Evolutionary conservation across 1,140 invertebrate species (phyloP).

Genomic region (Phymastichus coffea): DNA sequence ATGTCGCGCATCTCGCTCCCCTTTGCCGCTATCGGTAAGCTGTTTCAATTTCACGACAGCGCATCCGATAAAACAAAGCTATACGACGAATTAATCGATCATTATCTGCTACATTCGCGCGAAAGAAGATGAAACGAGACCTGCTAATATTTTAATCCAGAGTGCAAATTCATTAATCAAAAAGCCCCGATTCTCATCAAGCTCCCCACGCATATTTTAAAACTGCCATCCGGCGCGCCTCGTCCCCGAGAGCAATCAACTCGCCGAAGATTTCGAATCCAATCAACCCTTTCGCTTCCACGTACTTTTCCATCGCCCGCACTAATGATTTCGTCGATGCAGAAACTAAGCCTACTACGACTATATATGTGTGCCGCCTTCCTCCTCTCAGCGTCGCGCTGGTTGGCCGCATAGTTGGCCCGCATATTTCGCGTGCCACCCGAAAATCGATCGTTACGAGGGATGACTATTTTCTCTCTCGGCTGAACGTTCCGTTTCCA

Average conservation of each 20-base stretch:
- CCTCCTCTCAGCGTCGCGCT: background rate
- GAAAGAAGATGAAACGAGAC: too few species aligned
- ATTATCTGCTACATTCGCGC: too few species aligned
- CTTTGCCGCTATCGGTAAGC: too few species aligned
- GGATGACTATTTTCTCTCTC: slow-evolving; percentile 17
- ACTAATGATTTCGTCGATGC: slow-evolving; percentile 20
- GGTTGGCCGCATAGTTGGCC: slow-evolving; percentile 9
- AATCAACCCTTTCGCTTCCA: slow-evolving; percentile 3
- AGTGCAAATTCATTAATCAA: slow-evolving; percentile 9
- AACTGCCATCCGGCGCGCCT: background rate
- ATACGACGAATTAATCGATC: too few species aligned
- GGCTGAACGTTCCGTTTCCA: background rate
- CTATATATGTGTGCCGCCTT: background rate
- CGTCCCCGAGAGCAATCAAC: background rate
- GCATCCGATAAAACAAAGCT: too few species aligned
- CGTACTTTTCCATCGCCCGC: background rate
- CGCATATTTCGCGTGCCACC: slow-evolving; percentile 24
- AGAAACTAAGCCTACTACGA: background rate
- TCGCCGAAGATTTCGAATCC: slow-evolving; percentile 17
- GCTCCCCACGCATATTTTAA: slow-evolving; percentile 4
- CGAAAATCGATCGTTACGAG: background rate
- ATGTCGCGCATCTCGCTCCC: too few species aligned
- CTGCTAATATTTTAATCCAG: too few species aligned
- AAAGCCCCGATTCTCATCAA: background rate
- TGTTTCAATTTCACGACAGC: too few species aligned